phyloP scores from a whole-genome alignment of 2,888 invertebrate species.

The Spilarctia lutea region DNA sequence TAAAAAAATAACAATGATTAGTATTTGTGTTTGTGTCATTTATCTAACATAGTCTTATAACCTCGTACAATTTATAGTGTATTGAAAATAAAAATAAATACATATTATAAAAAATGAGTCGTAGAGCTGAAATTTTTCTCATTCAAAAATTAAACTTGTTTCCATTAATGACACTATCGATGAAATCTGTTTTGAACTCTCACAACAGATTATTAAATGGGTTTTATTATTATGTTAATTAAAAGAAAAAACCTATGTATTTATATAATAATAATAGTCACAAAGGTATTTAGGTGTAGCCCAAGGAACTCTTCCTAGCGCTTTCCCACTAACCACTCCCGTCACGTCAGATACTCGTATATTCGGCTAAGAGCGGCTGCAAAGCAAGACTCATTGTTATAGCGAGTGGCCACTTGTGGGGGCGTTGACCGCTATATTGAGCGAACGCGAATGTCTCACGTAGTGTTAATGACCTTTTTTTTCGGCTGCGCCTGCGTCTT shows the following conservation, averaged over 20 bases:
- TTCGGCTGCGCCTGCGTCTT: constrained; percentile 74
- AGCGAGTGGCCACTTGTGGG: constrained; percentile 69
- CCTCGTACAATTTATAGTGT: not conserved
- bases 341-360: constrained; percentile 26
- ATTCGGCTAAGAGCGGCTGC: constrained; percentile 37
- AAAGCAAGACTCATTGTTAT: constrained; percentile 51
- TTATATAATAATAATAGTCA: not conserved
- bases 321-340: constrained; percentile 2
- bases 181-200: not conserved
- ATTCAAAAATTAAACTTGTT: not conserved
- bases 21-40: no score
- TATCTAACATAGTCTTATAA: not conserved
- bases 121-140: not conserved
- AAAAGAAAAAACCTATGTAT: not conserved
- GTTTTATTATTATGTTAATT: not conserved
- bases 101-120: not conserved
- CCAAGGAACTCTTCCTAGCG: constrained; percentile 10
- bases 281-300: not conserved
- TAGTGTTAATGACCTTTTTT: constrained; percentile 86
- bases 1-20: no score
- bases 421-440: constrained; percentile 85
- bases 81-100: not conserved
- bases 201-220: not conserved
- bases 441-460: constrained; percentile 85
- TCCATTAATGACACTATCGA: not conserved